A percentile compares a stretch with the other conserved stretches of the same genome.
Conservation (phyloP, 2,113 vertebrate species). For the Bubo bubo region DNA sequence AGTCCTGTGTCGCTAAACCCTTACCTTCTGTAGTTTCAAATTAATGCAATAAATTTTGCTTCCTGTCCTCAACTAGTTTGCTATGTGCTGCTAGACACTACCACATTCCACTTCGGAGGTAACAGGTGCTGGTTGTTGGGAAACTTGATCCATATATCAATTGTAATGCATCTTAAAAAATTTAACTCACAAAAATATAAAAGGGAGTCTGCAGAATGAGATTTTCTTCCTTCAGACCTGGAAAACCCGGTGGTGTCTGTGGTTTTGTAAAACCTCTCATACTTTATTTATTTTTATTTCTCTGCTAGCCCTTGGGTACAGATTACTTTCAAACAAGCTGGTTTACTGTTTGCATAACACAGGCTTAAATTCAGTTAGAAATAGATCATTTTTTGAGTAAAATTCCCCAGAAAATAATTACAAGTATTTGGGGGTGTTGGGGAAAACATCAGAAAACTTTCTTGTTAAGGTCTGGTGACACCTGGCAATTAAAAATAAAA, state of each 20-base stretch:
- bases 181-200: neutral
- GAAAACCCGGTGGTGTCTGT: constrained; percentile 49
- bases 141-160: neutral
- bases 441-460: constrained; percentile 34
- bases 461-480: constrained; percentile 37
- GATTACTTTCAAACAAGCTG: constrained; percentile 60
- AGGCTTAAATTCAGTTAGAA: constrained; percentile 49
- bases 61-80: neutral
- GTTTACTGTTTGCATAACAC: constrained; percentile 63
- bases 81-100: neutral
- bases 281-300: constrained; percentile 61
- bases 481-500: constrained; percentile 59
- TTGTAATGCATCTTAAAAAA: neutral
- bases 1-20: neutral
- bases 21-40: neutral
- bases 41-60: neutral
- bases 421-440: constrained; percentile 1
- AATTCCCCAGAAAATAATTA: constrained; percentile 61
- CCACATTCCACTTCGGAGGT: neutral
- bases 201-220: neutral
- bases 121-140: constrained; percentile 10
- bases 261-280: constrained; percentile 57
- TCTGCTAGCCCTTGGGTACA: constrained; percentile 53
- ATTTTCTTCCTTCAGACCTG: constrained; percentile 23
- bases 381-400: constrained; percentile 51